phyloP scores from a whole-genome alignment of 2,888 invertebrate genomes.

The Autographa pulchrina region DNA sequence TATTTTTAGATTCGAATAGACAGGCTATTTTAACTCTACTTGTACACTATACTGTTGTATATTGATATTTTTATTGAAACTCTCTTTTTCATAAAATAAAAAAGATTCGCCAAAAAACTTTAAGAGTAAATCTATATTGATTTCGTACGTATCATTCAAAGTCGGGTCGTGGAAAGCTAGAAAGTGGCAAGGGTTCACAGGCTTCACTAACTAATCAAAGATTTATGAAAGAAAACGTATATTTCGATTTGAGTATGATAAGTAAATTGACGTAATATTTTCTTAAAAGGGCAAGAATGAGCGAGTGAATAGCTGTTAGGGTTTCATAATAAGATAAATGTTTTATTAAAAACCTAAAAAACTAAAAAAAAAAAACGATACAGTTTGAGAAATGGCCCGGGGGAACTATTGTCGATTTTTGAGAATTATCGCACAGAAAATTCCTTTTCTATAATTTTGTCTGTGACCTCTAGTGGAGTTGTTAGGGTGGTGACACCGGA shows the following conservation, averaged over 20 bases:
- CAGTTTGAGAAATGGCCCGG: constrained; percentile 31
- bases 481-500: constrained; percentile 54
- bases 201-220: constrained; percentile 48
- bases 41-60: constrained; percentile 60
- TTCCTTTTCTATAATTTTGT: constrained; percentile 54
- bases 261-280: constrained; percentile 40
- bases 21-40: constrained; percentile 69
- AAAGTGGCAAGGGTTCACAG: constrained; percentile 68
- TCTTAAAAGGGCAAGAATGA: constrained; percentile 51
- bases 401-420: constrained; percentile 46
- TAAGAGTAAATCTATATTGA: constrained; percentile 73
- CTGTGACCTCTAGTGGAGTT: constrained; percentile 67
- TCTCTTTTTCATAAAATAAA: constrained; percentile 60
- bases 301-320: constrained; percentile 41
- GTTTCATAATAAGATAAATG: constrained; percentile 25
- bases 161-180: constrained; percentile 64
- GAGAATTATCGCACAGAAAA: constrained; percentile 68
- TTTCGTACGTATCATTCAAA: constrained; percentile 63
- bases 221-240: constrained; percentile 22
- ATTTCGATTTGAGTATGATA: constrained; percentile 35
- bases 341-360: constrained; percentile 34
- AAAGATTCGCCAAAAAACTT: constrained; percentile 56
- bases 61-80: constrained; percentile 68
- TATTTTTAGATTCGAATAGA: constrained; percentile 66
- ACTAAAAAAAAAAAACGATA: constrained; percentile 27